Percentiles rank a stretch among this genome's conserved stretches.
These are phyloP conservation scores for Smithornis capensis DNA, from an alignment of 2,113 vertebrate species.

Conservation along the genomic window DNA sequence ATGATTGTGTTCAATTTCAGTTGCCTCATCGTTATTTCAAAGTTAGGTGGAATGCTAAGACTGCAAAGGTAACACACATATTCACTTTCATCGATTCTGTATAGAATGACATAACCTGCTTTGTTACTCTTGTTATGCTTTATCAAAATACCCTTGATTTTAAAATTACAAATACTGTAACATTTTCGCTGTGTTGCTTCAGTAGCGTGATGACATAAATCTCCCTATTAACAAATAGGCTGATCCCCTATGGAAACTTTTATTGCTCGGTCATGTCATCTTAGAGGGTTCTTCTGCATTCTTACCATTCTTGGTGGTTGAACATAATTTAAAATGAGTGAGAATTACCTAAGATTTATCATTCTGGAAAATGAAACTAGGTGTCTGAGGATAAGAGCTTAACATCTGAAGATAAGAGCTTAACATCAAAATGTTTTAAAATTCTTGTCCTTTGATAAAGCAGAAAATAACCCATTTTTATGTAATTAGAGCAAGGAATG, in stretches of 20 bases:
- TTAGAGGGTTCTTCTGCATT: not conserved
- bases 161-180: not conserved
- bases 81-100: not conserved
- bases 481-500: not conserved
- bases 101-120: not conserved
- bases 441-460: not conserved
- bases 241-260: not conserved
- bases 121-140: not conserved
- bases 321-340: not conserved
- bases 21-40: not conserved
- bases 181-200: not conserved
- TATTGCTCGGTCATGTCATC: not conserved
- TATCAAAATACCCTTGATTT: not conserved
- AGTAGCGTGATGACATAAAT: not conserved
- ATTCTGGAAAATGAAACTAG: not conserved
- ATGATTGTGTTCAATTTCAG: accelerated
- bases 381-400: not conserved
- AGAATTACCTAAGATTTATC: not conserved
- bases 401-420: not conserved
- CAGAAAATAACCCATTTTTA: not conserved
- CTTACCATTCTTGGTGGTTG: not conserved
- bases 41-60: not conserved
- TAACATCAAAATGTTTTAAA: not conserved
- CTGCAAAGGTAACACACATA: not conserved
- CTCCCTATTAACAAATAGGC: not conserved